Base-by-base conservation (phyloP, 2,797 vertebrate genomes). In the Sternotherus odoratus region DNA sequence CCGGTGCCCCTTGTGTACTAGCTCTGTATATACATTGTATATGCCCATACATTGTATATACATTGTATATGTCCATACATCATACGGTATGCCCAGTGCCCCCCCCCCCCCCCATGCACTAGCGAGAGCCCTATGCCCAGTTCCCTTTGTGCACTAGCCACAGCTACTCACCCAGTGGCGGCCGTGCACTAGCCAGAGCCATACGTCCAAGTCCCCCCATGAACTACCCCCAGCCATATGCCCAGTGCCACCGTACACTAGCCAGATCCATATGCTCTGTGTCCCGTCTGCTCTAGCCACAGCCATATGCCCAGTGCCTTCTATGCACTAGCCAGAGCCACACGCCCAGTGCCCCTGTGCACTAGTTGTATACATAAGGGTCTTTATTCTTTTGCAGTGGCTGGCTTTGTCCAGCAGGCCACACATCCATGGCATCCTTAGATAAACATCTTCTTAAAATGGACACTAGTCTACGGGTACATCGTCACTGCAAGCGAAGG, bases 251-350 rank as follows among this genome's bases (percentile, higher is more conserved):
- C 46, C 51, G 3, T 49, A 13, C 48, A 49, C 48, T 49, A 49
- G 48, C 48, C 48, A 13, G 48, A 49, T 12, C 12, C 48, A 49
- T 13, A 49, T 12, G 13, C 48, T 13, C 48, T 13, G 48, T 49
- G 48, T 13, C 48, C 12, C 48, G 12, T 5, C 1, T 53, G 69
- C 30, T 6, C 4, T 53, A 53, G 7, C 51, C 51, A 53, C 51
- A 60, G 23, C 12, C 5, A 7, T 66, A 66, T 28, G 5, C 51
- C 28, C 51, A 19, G 50, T 50, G 10, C 82, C 79, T 0, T 0
- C 81, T 39, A 2, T 36, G 12, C 48, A 4, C 43, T 66, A 69
- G 12, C 12, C 80, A 60, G 12, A 16, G 57, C 57, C 30, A 33
- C 7, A 33, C 6, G 6, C 46, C 19, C 86, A 26, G 19, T 5